Evolutionary conservation across 2,113 vertebrate species (phyloP).

Genomic region (Anarrhichthys ocellatus): DNA sequence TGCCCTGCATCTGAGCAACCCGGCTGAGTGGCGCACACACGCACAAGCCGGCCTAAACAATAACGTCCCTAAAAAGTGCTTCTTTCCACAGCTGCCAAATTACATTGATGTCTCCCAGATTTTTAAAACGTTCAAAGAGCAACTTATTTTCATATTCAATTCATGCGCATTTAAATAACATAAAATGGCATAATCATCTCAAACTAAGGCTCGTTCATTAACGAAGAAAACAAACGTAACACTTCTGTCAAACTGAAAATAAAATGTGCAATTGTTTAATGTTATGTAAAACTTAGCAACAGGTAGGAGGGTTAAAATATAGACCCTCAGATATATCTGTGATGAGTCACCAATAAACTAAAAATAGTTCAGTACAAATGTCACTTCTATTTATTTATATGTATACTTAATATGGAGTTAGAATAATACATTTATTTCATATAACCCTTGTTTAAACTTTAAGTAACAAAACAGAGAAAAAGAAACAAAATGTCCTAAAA

Average conservation of each 20-base stretch:
- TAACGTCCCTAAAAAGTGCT: conserved; percentile 8
- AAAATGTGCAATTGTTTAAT: background rate
- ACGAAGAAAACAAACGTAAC: background rate
- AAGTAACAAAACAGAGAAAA: background rate
- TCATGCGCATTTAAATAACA: background rate
- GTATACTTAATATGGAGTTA: background rate
- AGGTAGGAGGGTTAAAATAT: background rate
- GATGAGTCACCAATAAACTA: background rate
- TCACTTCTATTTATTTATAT: background rate
- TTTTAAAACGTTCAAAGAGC: conserved; percentile 8
- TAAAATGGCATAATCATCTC: background rate
- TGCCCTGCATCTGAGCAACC: background rate
- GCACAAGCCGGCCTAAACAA: background rate
- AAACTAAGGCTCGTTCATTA: background rate
- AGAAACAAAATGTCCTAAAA: background rate
- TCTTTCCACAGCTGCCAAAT: conserved; percentile 26
- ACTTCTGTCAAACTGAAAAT: background rate
- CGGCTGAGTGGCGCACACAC: background rate
- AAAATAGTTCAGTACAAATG: conserved; percentile 6
- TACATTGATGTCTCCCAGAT: conserved; percentile 4
- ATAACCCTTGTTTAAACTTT: background rate
- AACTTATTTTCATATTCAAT: background rate
- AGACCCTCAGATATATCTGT: background rate
- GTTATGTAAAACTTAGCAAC: conserved; percentile 19
- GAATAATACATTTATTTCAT: background rate